Evolutionary conservation across 2,113 vertebrate species (phyloP).

Genomic region (Octodon degus): DNA sequence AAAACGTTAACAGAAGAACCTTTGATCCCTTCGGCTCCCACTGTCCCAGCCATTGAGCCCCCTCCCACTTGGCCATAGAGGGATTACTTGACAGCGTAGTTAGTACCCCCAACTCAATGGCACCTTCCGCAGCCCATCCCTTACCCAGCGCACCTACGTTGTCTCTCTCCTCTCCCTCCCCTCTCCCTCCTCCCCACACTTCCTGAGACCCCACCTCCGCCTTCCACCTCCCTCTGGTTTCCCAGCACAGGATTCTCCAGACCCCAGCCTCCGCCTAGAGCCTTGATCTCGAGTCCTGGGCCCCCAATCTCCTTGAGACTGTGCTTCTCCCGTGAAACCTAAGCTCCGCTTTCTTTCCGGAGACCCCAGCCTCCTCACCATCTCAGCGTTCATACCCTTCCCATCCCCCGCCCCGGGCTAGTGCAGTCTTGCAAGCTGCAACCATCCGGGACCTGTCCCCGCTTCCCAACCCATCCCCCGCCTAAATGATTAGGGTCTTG

Average conservation of each 20-base stretch:
- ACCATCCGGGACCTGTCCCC: conserved; percentile 55
- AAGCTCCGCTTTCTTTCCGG: not conserved
- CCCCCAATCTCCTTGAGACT: conserved; percentile 3
- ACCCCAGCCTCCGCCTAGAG: not conserved
- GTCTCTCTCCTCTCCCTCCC: not conserved
- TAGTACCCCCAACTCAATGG: not conserved
- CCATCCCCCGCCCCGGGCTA: not conserved
- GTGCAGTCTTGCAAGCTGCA: conserved; percentile 62
- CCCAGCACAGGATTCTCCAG: not conserved
- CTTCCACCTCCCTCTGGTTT: not conserved
- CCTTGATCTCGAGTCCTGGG: not conserved
- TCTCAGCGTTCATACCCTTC: not conserved
- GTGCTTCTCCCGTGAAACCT: not conserved
- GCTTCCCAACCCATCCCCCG: conserved; percentile 28
- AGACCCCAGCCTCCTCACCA: conserved; percentile 24
- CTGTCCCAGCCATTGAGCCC: not conserved
- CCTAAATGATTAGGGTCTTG: not conserved
- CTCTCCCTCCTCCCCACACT: not conserved
- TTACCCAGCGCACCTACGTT: not conserved
- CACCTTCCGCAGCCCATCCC: conserved; percentile 26
- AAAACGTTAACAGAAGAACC: conserved; percentile 16
- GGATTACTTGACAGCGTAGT: conserved; percentile 28
- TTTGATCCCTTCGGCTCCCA: not conserved
- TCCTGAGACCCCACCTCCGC: conserved; percentile 42
- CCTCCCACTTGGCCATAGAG: conserved; percentile 30